Percentiles rank a stretch among this genome's conserved stretches.
Evolutionary conservation across 2,888 invertebrate genomes (phyloP).

Genomic region (Chymomyza procnemis): DNA sequence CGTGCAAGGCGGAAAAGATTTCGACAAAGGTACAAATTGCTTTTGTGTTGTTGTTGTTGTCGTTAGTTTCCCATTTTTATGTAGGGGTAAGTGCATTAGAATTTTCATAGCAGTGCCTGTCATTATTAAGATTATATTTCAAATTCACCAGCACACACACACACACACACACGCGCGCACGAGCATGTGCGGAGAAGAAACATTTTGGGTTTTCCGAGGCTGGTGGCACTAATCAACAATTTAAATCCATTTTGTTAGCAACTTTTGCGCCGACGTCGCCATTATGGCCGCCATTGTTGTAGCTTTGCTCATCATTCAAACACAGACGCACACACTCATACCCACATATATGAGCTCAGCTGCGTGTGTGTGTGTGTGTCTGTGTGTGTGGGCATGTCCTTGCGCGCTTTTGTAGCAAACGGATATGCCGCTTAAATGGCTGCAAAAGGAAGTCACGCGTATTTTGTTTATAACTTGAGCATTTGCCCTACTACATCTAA

Average conservation of each 20-base stretch:
- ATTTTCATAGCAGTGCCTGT: constrained; percentile 66
- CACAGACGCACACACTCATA: constrained; percentile 9
- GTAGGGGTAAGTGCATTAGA: constrained; percentile 30
- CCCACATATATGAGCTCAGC: background rate
- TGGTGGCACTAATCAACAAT: constrained; percentile 69
- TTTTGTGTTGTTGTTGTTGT: constrained; percentile 31
- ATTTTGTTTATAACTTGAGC: constrained; percentile 67
- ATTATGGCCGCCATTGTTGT: background rate
- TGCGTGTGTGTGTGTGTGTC: constrained; percentile 6
- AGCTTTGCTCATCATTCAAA: constrained; percentile 32
- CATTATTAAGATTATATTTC: constrained; percentile 73
- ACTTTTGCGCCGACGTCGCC: constrained; percentile 14
- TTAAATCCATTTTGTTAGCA: constrained; percentile 67
- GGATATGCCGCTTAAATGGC: constrained; percentile 73
- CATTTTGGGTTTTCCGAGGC: constrained; percentile 17
- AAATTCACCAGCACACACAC: constrained; percentile 41
- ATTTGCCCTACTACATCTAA: constrained; percentile 35
- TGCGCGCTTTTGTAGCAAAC: constrained; percentile 43
- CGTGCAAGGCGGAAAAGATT: background rate
- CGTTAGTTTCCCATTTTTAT: constrained; percentile 40
- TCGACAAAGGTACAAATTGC: constrained; percentile 48
- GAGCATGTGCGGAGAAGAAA: background rate
- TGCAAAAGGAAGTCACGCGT: constrained; percentile 73
- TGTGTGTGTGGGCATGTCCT: background rate
- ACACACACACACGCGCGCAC: constrained; percentile 8